A percentile compares a stretch with the other conserved stretches of the same genome.
These are phyloP conservation scores for Fabriciana adippe DNA, from an alignment of 2,888 invertebrate genomes.

Conservation along the genomic window DNA sequence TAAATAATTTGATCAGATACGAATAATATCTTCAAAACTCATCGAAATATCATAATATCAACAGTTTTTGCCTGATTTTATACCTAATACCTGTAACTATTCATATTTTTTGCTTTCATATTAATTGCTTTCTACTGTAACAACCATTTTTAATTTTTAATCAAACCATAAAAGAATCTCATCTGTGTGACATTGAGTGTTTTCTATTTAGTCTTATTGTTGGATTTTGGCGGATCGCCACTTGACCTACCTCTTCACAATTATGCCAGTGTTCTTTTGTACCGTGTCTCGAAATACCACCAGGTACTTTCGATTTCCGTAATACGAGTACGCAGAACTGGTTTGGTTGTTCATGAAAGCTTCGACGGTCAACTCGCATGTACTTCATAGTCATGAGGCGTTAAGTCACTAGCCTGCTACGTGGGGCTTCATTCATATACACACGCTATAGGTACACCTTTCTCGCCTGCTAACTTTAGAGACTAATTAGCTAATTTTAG, in stretches of 20 bases:
- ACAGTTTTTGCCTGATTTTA: too few species aligned
- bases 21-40: too few species aligned
- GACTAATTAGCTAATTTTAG: too few species aligned
- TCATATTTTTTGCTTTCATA: too few species aligned
- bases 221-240: constrained; percentile 21
- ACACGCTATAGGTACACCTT: not conserved
- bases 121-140: too few species aligned
- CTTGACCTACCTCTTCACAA: constrained; percentile 19
- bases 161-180: not conserved
- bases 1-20: too few species aligned
- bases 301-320: constrained; percentile 27
- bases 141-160: not conserved
- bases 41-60: too few species aligned
- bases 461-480: too few species aligned
- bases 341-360: constrained; percentile 18
- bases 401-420: not conserved
- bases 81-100: too few species aligned
- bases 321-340: constrained; percentile 14
- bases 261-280: not conserved
- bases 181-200: not conserved
- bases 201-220: constrained; percentile 4
- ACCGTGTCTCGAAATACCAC: constrained; percentile 9
- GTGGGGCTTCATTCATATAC: constrained; percentile 2
- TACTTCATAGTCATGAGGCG: constrained; percentile 1
- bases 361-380: constrained; percentile 9